Evolutionary conservation across 2,888 invertebrate genomes (phyloP), one percentile per base, ranked within the genome.

Genomic region (Scelioninae gen. 2): DNA sequence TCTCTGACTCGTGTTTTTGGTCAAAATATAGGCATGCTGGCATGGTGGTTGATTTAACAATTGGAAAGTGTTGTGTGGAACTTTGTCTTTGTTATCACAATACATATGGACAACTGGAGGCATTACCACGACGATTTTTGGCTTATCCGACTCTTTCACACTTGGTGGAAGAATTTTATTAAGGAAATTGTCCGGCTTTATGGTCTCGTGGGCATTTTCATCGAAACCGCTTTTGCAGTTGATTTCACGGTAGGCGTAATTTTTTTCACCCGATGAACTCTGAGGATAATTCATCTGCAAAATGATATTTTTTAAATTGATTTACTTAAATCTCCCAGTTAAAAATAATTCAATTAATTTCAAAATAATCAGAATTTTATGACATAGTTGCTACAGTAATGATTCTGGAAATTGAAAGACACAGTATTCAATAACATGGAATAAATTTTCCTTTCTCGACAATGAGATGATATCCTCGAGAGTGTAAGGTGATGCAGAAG

Each of bases 51-150:
- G 68, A 13, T 45, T 68, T 43, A 55, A n/a, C 11, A 64, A 3
- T 0, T 15, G 57, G n/a, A 39, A 60, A 39, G 33, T 13, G 28
- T 16, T 28, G 35, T 25, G 52, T 16, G 41, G 16, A 6, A 46
- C 22, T 5, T 35, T 46, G 11, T 60, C 46, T 33, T 28, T 11
- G 28, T 58, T 52, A 18, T 53, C 53, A 41, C 58, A 69, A 41
- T 67, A 57, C 65, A 74, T 60, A 46, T 70, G 65, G 0, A 67
- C 45, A 18, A 69, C 65, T n/a, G 58, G 69, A 4, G 58, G 64
- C 64, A 73, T 46, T 16, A 73, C 60, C 4, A 69, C 18, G 2
- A 73, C 69, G 19, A 73, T 69, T 25, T 58, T 73, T 18, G 68
- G 63, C 9, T 73, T 64, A 11, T 64, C 48, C 28, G 52, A 45